Percentiles rank a stretch among this genome's conserved stretches.
These are phyloP conservation scores for Arrhamphus sclerolepis DNA, from an alignment of 2,797 vertebrate genomes.

Conservation along the genomic window DNA sequence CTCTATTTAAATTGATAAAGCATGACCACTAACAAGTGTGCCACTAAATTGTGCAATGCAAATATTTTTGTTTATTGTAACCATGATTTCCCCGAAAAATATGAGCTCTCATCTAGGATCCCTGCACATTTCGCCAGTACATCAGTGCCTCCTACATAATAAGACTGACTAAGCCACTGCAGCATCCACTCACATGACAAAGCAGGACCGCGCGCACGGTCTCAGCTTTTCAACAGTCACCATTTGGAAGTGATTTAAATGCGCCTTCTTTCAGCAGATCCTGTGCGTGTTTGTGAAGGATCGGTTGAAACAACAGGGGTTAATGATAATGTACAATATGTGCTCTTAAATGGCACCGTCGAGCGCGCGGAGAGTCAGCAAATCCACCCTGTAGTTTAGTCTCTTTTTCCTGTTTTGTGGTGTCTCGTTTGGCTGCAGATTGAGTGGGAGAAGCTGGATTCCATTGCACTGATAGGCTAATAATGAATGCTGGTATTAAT, in stretches of 20 bases:
- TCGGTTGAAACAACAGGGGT: neutral
- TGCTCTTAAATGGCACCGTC: too few relatives aligned
- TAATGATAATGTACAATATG: too few relatives aligned
- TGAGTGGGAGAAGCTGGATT: neutral
- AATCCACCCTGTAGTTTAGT: constrained; percentile 40
- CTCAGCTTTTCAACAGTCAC: constrained; percentile 31
- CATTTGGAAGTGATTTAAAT: neutral
- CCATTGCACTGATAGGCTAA: neutral
- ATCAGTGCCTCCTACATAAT: constrained; percentile 16
- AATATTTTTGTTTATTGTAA: too few relatives aligned
- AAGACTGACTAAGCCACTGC: constrained; percentile 56
- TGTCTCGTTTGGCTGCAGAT: neutral
- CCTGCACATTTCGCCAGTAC: neutral
- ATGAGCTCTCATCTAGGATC: too few relatives aligned
- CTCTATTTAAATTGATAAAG: too few relatives aligned
- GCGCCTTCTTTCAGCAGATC: neutral
- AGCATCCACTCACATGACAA: constrained; percentile 62
- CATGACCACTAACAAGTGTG: too few relatives aligned
- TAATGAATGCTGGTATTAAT: neutral
- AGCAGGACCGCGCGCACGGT: constrained; percentile 49
- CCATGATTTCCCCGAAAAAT: too few relatives aligned
- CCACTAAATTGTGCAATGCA: too few relatives aligned
- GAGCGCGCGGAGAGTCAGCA: constrained; percentile 44
- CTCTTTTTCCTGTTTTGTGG: too few relatives aligned
- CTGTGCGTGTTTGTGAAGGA: neutral